phyloP scores from a whole-genome alignment of 2,888 invertebrate species.

The Tachystola acroxantha region DNA sequence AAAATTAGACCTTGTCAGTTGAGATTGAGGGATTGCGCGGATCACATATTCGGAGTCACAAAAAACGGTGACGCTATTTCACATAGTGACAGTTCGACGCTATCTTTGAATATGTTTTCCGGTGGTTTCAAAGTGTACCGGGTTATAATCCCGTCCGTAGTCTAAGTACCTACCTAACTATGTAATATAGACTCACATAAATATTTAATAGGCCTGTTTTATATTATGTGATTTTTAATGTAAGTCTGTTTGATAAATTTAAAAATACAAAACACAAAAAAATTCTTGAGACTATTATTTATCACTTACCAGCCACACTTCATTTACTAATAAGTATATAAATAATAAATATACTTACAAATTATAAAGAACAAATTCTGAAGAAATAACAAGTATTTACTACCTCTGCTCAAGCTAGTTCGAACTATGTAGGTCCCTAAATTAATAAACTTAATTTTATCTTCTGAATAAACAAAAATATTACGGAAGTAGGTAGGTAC shows the following conservation, averaged over 20 bases:
- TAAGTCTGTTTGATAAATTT: constrained; percentile 77
- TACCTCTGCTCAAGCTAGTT: too few species aligned
- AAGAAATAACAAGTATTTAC: too few species aligned
- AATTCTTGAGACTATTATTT: constrained; percentile 8
- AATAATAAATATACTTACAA: too few species aligned
- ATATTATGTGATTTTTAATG: constrained; percentile 74
- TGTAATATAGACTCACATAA: constrained; percentile 79
- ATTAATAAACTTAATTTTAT: too few species aligned
- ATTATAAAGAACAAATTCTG: too few species aligned
- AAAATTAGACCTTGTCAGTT: too few species aligned
- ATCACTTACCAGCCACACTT: background rate
- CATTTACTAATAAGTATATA: too few species aligned
- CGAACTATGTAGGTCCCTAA: too few species aligned
- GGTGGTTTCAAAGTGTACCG: constrained; percentile 72
- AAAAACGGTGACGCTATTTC: constrained; percentile 14
- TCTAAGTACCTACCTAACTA: constrained; percentile 72
- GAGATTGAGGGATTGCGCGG: constrained; percentile 53
- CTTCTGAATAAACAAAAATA: too few species aligned
- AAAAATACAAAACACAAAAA: constrained; percentile 63
- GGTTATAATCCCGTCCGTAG: constrained; percentile 77
- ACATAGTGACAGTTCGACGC: constrained; percentile 12
- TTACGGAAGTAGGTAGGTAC: too few species aligned
- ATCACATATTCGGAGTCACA: constrained; percentile 51
- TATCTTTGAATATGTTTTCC: constrained; percentile 57
- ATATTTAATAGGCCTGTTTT: constrained; percentile 76